Evolutionary conservation across 2,113 vertebrate species (phyloP), one percentile per base, ranked within the genome.

Genomic region (Drymodes brunneopygia): DNA sequence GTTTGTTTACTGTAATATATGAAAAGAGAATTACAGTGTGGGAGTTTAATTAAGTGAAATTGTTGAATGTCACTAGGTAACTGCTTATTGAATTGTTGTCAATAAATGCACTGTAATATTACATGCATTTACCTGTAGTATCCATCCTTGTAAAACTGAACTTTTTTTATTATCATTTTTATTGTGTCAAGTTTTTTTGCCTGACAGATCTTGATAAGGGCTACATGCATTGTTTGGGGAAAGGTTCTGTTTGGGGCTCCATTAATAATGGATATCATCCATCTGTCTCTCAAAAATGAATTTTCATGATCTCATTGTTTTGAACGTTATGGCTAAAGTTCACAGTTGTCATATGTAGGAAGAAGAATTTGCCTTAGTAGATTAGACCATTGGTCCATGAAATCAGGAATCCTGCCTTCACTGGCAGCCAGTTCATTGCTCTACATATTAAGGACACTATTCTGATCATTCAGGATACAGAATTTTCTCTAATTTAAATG

Each of bases 191-290:
- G 23, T 58, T 91, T 75, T 67, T 48, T 88, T 90, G n/a, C 88
- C 75, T 96, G 94, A 71, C 28, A 84, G 77, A 86, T 94, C 89
- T 91, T 96, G 94, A 97, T 94, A 92, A 97, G 86, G 38, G 57
- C 72, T 90, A 70, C 40, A 58, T 89, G 85, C 70, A 94, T 94
- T 96, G 94, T 97, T 96, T 90, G 82, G 72, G 71, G 45, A 70
- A 75, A 90, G 78, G 57, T 80, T 93, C 94, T 92, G 65, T 93
- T 96, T 96, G 54, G 62, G 35, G 51, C 77, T 97, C 92, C 90
- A 96, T 97, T 97, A 97, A 97, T 97, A 97, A 96, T 97, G 91
- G 84, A 97, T 97, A 95, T 95, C 94, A 96, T 96, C 96, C 95
- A 97, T 97, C 97, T 97, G 96, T 95, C 92, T 91, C 95, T 94